A percentile compares a stretch with the other conserved stretches of the same genome.
These are phyloP conservation scores for Sminthurinus signatus DNA, from an alignment of 1,140 invertebrate species.

Conservation along the genomic window DNA sequence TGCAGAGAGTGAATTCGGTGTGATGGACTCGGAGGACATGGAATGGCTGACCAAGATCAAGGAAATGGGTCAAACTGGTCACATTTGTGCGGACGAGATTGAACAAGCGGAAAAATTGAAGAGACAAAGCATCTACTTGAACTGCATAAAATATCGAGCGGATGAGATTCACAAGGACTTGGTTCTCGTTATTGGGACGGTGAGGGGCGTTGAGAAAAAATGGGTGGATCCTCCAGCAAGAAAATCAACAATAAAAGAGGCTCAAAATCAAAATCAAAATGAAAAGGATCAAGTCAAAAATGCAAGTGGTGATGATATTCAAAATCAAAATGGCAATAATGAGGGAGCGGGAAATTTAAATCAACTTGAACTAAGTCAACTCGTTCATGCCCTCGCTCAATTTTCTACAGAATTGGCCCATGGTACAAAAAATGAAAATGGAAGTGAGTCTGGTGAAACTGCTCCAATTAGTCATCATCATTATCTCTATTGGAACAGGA, in stretches of 20 bases:
- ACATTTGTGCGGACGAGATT: not conserved
- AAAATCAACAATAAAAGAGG: no score
- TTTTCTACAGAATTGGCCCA: not conserved
- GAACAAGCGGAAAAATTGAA: not conserved
- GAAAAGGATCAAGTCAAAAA: no score
- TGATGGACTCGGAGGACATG: not conserved
- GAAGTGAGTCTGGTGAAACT: not conserved
- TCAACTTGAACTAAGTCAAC: not conserved
- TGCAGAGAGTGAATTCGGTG: not conserved
- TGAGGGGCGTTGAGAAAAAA: not conserved
- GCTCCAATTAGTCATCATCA: not conserved
- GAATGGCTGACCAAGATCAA: conserved; percentile 6
- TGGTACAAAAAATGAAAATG: not conserved
- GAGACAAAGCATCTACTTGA: not conserved
- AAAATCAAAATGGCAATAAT: not conserved
- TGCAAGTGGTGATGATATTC: no score
- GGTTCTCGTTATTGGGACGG: not conserved
- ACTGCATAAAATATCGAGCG: not conserved
- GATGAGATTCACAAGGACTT: not conserved
- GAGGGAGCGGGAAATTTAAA: not conserved
- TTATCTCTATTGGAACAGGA: not conserved
- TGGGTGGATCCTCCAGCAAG: not conserved
- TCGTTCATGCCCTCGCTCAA: not conserved
- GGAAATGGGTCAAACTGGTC: not conserved
- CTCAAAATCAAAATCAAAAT: no score